Percentiles rank a stretch among this genome's conserved stretches.
Evolutionary conservation across 2,113 vertebrate species (phyloP).

Genomic region (Ageneiosus marmoratus): DNA sequence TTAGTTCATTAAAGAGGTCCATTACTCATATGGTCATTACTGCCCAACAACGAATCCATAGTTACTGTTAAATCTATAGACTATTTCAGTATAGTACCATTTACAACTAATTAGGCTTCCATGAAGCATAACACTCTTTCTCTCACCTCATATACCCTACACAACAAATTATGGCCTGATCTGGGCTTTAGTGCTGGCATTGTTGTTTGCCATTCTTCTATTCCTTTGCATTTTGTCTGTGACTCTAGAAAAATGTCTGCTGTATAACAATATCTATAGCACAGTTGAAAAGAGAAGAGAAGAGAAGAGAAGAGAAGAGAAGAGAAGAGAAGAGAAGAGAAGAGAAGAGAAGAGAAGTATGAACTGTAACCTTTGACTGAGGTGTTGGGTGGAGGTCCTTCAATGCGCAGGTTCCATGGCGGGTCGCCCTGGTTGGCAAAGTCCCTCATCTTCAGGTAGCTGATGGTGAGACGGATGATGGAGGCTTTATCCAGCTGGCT

Average conservation of each 20-base stretch:
- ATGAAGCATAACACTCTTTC: conserved; percentile 36
- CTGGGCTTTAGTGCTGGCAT: not conserved
- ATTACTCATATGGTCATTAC: conserved; percentile 47
- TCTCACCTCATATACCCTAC: conserved; percentile 16
- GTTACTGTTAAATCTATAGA: conserved; percentile 54
- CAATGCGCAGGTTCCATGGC: conserved; percentile 94
- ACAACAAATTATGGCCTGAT: conserved; percentile 17
- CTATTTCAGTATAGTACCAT: conserved; percentile 45
- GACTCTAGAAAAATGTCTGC: not conserved
- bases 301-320: not conserved
- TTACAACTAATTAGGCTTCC: conserved; percentile 50
- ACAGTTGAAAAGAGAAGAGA: not conserved
- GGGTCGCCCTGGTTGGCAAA: conserved; percentile 98
- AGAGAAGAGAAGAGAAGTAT: not conserved
- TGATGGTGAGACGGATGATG: conserved; percentile 98
- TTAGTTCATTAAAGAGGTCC: conserved; percentile 47
- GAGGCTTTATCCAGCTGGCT: conserved; percentile 98
- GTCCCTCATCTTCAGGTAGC: conserved; percentile 99
- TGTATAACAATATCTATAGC: not conserved
- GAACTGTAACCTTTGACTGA: conserved; percentile 92
- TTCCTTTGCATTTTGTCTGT: not conserved
- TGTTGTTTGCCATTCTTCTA: not conserved
- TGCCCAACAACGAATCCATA: conserved; percentile 50
- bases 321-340: not conserved
- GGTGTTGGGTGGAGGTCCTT: conserved; percentile 97